These are phyloP conservation scores for Vanessa cardui DNA, from an alignment of 2,888 invertebrate genomes.

Conservation along the genomic window DNA sequence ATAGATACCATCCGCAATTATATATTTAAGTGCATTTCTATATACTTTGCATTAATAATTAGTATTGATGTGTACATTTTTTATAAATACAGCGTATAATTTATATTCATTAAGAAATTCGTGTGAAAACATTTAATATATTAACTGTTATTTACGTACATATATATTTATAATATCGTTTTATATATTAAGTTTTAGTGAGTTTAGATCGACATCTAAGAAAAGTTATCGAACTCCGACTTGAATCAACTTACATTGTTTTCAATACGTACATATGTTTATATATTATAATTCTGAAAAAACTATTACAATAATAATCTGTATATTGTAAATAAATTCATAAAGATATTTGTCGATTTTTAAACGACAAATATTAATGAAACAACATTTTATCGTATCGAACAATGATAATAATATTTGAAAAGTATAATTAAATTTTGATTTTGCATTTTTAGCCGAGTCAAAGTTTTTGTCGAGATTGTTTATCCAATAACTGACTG, in stretches of 20 bases:
- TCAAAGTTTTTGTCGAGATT: too few relatives aligned
- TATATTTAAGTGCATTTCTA: neutral
- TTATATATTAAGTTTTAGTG: constrained; percentile 15
- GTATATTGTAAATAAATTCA: neutral
- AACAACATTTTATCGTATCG: too few relatives aligned
- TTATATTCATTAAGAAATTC: constrained; percentile 4
- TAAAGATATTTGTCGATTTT: too few relatives aligned
- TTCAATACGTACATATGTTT: constrained; percentile 9
- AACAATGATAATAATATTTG: too few relatives aligned
- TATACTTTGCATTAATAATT: constrained; percentile 5
- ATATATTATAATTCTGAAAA: constrained; percentile 39
- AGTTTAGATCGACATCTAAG: constrained; percentile 19
- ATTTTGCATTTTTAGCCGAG: too few relatives aligned
- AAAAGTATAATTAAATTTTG: too few relatives aligned
- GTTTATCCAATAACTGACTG: too few relatives aligned
- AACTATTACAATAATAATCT: constrained; percentile 9
- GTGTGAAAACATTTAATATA: constrained; percentile 20
- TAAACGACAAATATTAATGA: too few relatives aligned
- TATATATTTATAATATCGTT: constrained; percentile 7
- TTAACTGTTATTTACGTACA: constrained; percentile 24
- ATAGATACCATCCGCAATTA: neutral
- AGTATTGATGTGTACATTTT: neutral
- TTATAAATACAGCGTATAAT: constrained; percentile 16
- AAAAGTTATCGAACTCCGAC: constrained; percentile 19
- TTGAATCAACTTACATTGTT: constrained; percentile 49